Percentiles rank a stretch among this genome's conserved stretches.
These are phyloP conservation scores for Dromaius novaehollandiae DNA, from an alignment of 2,113 vertebrate genomes.

Conservation along the genomic window DNA sequence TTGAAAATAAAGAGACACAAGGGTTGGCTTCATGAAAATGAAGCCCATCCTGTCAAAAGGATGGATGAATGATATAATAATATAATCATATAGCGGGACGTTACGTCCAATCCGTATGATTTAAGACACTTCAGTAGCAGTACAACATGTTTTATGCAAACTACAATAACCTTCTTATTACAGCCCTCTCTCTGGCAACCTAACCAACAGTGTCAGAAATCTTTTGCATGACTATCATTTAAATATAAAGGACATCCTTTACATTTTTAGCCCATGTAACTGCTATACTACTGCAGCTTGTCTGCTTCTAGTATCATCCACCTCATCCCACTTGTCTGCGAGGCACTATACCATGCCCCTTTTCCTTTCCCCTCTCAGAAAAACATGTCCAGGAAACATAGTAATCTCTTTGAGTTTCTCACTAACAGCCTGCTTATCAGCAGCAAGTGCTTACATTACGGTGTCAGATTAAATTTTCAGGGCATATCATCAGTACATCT, in stretches of 20 bases:
- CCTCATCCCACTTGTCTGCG: fast-evolving
- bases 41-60: neutral
- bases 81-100: neutral
- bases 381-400: neutral
- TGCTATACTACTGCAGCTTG: neutral
- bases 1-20: neutral
- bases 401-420: neutral
- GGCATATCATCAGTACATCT: neutral
- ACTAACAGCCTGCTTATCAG: neutral
- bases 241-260: neutral
- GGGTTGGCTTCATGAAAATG: neutral
- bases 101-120: neutral
- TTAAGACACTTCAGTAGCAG: neutral
- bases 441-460: neutral
- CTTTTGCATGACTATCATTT: neutral
- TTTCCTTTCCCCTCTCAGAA: neutral
- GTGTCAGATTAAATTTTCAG: fast-evolving
- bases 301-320: neutral
- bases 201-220: fast-evolving
- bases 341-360: neutral
- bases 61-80: neutral
- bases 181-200: neutral
- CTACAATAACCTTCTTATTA: fast-evolving
- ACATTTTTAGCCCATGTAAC: no score
- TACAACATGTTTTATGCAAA: neutral